Base-by-base conservation (phyloP, 1,140 invertebrate species). In the Hyposmocoma kahamanoa region DNA sequence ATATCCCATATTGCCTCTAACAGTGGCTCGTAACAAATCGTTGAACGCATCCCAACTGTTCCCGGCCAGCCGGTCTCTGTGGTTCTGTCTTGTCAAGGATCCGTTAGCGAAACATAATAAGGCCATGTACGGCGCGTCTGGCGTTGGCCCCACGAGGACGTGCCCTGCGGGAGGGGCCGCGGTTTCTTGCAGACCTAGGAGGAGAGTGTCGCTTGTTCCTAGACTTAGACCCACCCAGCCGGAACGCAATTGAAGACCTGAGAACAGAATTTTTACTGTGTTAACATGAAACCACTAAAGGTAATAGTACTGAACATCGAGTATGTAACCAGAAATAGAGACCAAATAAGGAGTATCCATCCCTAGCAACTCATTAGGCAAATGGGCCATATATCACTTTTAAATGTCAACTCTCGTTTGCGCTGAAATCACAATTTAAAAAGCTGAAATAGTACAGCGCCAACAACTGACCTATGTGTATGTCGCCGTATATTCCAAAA, bases 61-160 rank as follows among this genome's bases (percentile, higher is more conserved):
- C 30, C 93, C 91, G 0, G 93, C 93, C 48, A 91, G 91, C 18
- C 89, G 85, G 68, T 97, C 90, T 44, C 95, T 87, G 24, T 98
- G 92, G 67, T 91, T 88, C 84, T 98, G 96, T 24, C 97, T 88
- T 0, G 95, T 96, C 11, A 97, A 68, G 0, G 97, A 98, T 0
- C 96, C 97, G 87, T 98, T 98, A 76, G 97, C 96, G 68, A 97
- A 98, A 86, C 96, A 96, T n/a, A 98, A 83, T 9, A 99, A 81
- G 0, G 91, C 95, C 94, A 98, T 97, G 73, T 92, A 98, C 13
- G 90, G 89, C 3, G 91, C 67, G 4, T 87, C 75, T 45, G 93
- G 88, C 0, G 97, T 87, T 1, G 97, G 96, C 78, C 97, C 97
- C 55, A 93, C 92, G 2, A 98, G 88, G 22, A 98, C 87, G 72